Evolutionary conservation across 2,888 invertebrate species (phyloP).

Genomic region (Amiota minor): DNA sequence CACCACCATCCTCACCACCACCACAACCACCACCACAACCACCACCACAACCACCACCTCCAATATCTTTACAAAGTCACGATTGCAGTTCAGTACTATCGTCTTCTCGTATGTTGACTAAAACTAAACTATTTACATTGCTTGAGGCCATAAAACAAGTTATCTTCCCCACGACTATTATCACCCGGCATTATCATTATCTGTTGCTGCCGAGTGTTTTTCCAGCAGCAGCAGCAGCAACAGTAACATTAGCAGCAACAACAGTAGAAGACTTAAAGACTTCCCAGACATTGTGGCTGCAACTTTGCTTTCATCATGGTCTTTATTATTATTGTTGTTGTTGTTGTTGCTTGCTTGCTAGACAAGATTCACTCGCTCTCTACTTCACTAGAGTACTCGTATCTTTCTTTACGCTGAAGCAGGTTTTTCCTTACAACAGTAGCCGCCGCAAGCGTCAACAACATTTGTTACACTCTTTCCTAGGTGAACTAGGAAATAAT

Average conservation of each 20-base stretch:
- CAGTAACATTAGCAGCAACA: conserved; percentile 4
- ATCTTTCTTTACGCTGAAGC: conserved; percentile 55
- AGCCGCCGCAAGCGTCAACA: conserved; percentile 45
- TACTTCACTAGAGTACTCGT: not conserved
- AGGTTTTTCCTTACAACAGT: conserved; percentile 54
- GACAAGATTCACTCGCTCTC: not conserved
- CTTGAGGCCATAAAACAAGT: conserved; percentile 44
- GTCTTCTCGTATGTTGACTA: not conserved
- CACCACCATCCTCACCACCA: not conserved
- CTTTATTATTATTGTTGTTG: conserved; percentile 42
- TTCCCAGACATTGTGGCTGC: conserved; percentile 64
- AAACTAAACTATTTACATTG: conserved; percentile 42
- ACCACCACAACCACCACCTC: not conserved
- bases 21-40: not conserved
- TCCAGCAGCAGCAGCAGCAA: conserved; percentile 15
- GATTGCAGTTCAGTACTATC: not conserved
- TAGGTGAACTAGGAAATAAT: conserved; percentile 28
- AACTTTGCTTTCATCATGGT: conserved; percentile 35
- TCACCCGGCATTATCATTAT: conserved; percentile 46
- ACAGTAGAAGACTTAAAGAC: conserved; percentile 45
- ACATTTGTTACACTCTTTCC: conserved; percentile 55
- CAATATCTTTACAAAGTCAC: not conserved
- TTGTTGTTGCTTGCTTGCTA: conserved; percentile 44
- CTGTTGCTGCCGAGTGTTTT: conserved; percentile 30
- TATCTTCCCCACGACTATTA: conserved; percentile 48